Evolutionary conservation across 2,888 invertebrate genomes (phyloP), one percentile per base, ranked within the genome.

Genomic region (Mythimna impura): DNA sequence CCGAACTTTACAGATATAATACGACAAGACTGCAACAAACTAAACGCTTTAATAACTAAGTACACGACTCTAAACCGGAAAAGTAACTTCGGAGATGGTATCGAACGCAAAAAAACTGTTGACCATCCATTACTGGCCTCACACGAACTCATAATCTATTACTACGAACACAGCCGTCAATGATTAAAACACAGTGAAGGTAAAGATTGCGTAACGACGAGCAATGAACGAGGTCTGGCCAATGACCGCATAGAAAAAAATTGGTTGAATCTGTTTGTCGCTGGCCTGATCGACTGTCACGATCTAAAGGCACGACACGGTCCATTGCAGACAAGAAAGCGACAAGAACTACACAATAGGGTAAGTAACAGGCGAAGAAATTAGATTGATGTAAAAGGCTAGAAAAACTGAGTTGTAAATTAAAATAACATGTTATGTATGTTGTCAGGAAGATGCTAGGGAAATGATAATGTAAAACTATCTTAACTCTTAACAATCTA

Each of bases 231-330:
- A 74, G 55, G 70, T 72, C 81, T 88, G 89, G 91, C 70, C 91
- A 89, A 84, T 91, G 91, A 91, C 91, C 91, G 91, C 80, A 43
- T 62, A 86, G 85, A 89, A 90, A 90, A 47, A 90, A 87, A 82
- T 72, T 60, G 63, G 75, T 72, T 83, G 67, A 76, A 83, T 85
- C 76, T 81, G 83, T 78, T 75, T 85, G 86, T 71, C 84, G 83
- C 77, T 85, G 71, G 77, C 76, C 77, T 79, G 86, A 85, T 84
- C 79, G 77, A 73, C 74, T 86, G 89, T 88, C 90, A 91, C 88
- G 90, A 88, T 72, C 82, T 78, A 34, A 71, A 68, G 73, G 54
- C 73, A 76, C 67, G 87, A 71, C 78, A 78, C 72, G 86, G 82
- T 86, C 79, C 80, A 84, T 72, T 78, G 77, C 71, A 67, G 67